Evolutionary conservation across 2,797 vertebrate species (phyloP).

Genomic region (Acrossocheilus fasciatus): DNA sequence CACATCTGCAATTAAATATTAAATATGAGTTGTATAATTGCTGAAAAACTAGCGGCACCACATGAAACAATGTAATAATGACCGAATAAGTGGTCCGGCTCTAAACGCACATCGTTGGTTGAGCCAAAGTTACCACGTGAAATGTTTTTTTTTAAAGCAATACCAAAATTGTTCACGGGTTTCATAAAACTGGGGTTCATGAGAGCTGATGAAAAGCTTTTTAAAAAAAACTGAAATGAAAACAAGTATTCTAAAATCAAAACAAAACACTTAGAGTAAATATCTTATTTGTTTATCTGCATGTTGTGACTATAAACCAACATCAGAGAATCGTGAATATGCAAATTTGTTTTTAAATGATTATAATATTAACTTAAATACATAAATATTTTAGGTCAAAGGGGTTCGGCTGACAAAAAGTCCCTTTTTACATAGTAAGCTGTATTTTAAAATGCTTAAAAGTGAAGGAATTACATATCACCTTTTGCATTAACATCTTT

Average conservation of each 20-base stretch:
- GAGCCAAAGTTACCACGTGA: not conserved
- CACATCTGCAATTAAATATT: not conserved
- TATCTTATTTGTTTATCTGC: not conserved
- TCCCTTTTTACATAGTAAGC: not conserved
- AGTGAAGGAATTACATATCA: not conserved
- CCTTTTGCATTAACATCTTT: not conserved
- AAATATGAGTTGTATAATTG: not conserved
- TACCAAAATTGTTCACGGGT: too few relatives aligned
- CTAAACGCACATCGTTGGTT: not conserved
- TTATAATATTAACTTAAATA: not conserved
- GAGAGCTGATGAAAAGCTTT: not conserved
- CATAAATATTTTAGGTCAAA: not conserved
- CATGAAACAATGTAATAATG: not conserved
- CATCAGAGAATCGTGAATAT: not conserved
- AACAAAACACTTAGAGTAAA: not conserved
- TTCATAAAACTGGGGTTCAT: not conserved
- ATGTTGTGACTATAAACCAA: not conserved
- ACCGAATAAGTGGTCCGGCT: not conserved
- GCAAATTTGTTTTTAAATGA: not conserved
- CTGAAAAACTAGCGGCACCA: not conserved
- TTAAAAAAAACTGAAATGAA: too few relatives aligned
- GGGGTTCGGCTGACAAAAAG: not conserved
- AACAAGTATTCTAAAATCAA: too few relatives aligned
- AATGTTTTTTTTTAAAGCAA: not conserved
- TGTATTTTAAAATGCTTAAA: not conserved